Conservation (phyloP, 2,888 invertebrate species). For the Drosophila aldrichi region DNA sequence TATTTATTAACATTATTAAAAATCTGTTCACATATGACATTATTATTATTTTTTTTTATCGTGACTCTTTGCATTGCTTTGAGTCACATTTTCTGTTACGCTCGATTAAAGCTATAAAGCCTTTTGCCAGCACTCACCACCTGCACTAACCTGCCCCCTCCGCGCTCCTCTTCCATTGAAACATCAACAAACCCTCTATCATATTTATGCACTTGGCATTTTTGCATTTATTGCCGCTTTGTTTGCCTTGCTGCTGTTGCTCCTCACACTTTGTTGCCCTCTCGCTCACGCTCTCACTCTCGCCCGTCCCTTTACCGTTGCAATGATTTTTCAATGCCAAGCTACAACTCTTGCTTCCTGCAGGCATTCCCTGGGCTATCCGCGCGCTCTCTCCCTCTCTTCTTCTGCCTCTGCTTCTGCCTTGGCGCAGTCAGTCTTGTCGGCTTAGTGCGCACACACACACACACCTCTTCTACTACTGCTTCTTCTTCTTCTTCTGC, state of each 20-base stretch:
- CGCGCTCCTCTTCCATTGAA: no score
- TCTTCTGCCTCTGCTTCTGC: background rate
- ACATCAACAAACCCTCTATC: constrained; percentile 26
- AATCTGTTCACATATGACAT: background rate
- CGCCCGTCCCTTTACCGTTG: background rate
- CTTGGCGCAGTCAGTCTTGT: constrained; percentile 66
- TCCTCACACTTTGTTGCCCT: constrained; percentile 3
- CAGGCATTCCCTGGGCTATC: constrained; percentile 32
- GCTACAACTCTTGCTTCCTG: constrained; percentile 51
- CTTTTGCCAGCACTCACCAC: constrained; percentile 27
- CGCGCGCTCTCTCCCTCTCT: background rate
- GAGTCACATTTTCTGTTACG: constrained; percentile 46
- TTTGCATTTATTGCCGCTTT: constrained; percentile 64
- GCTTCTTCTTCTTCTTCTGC: background rate
- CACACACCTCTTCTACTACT: constrained; percentile 10
- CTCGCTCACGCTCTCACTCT: background rate
- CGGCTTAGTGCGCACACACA: constrained; percentile 61
- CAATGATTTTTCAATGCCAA: constrained; percentile 77
- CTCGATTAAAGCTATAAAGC: constrained; percentile 74
- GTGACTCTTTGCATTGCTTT: constrained; percentile 26
- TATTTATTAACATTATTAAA: background rate
- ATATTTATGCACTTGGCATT: constrained; percentile 77
- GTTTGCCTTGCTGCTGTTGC: constrained; percentile 38
- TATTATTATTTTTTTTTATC: background rate
- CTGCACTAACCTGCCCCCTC: background rate